Base-by-base conservation (phyloP, 2,888 invertebrate species). In the Drosophila hamatofila region DNA sequence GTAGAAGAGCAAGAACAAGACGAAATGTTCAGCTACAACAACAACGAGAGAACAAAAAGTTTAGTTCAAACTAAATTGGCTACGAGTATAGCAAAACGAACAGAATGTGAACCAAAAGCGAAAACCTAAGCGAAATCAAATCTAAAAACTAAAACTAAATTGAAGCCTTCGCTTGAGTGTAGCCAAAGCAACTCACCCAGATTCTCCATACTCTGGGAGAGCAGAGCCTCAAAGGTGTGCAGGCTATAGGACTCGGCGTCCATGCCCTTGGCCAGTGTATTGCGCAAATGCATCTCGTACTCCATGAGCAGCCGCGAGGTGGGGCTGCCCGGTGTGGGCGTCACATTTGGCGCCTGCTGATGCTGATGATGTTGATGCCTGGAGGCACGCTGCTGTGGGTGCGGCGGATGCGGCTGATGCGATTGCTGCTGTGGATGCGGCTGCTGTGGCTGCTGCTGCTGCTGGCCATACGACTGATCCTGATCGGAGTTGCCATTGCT, bases 161-260 rank as follows among this genome's bases (percentile, higher is more conserved):
- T 12, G 27, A 62, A 41, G 35, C 60, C 16, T 21, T 3, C n/a
- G 16, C 16, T 3, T n/a, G 1, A 5, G 49, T 7, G n/a, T 9
- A 4, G 21, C 30, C 42, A 5, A 2, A 4, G 8, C 35, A 55
- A 73, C 92, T 91, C 70, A 97, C 97, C 98, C 93, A 98, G 94
- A 94, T 98, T 98, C 93, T 98, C 98, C 97, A 98, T 97, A 93
- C 97, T 98, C 93, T 98, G 98, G 59, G 97, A 97, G 74, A 98
- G 94, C 72, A 98, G 94, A 65, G 98, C 97, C 93, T 98, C 98
- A 91, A 98, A 98, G 1, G 98, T 98, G 91, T 98, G 98, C 81
- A 98, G 94, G 92, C 97, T 97, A 93, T 97, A 98, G 92, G 97
- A 97, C 93, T 98, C 98, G 9, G 98, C 98, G 90, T 98, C 98